Evolutionary conservation across 1,140 invertebrate genomes (phyloP).

Genomic region (Conus ventricosus): DNA sequence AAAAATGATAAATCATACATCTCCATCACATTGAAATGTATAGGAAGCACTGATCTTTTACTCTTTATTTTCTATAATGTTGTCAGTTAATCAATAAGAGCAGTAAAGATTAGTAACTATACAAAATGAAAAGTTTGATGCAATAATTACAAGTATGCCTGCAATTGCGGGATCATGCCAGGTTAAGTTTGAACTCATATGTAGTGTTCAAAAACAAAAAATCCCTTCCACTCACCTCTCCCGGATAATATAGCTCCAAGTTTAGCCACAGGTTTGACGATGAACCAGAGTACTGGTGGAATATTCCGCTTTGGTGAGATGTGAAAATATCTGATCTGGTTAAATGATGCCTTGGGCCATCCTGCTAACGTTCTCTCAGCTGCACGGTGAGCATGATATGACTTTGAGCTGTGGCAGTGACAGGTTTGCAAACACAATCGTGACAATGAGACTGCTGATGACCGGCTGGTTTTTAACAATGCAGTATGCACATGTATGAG

Average conservation of each 20-base stretch:
- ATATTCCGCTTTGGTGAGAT: slow-evolving; percentile 44
- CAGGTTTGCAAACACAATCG: background rate
- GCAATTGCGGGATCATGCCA: too few relatives aligned
- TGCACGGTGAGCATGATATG: background rate
- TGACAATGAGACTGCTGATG: background rate
- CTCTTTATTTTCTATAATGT: too few relatives aligned
- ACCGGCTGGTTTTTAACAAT: background rate
- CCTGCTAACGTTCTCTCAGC: too few relatives aligned
- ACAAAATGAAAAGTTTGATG: too few relatives aligned
- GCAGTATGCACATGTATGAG: background rate
- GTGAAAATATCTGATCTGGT: slow-evolving; percentile 43
- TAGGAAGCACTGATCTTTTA: too few relatives aligned
- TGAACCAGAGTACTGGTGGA: slow-evolving; percentile 56
- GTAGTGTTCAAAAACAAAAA: too few relatives aligned
- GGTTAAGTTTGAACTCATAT: too few relatives aligned
- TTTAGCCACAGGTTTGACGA: slow-evolving; percentile 60
- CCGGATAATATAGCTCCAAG: slow-evolving; percentile 54
- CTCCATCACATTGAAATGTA: too few relatives aligned
- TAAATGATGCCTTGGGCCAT: background rate
- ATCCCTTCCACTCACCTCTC: slow-evolving; percentile 46
- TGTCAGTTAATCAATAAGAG: too few relatives aligned
- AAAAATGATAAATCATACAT: too few relatives aligned
- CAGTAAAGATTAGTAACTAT: too few relatives aligned
- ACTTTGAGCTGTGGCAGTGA: background rate
- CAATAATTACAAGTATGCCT: too few relatives aligned